Evolutionary conservation across 2,888 invertebrate genomes (phyloP).

Genomic region (Synanthedon myopaeformis): DNA sequence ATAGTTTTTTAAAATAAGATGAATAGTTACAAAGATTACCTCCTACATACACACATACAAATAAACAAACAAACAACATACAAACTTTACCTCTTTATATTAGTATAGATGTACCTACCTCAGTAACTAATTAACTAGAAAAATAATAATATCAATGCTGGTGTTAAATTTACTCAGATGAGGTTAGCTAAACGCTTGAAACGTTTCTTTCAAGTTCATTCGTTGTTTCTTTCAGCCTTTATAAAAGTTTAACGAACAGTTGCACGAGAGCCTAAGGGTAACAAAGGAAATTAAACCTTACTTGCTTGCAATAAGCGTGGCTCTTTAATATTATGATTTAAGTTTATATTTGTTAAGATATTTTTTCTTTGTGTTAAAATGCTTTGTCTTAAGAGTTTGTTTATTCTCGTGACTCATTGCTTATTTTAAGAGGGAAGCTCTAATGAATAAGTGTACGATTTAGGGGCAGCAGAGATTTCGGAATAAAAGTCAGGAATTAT

Average conservation of each 20-base stretch:
- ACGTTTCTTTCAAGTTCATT: not conserved
- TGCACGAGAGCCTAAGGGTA: not conserved
- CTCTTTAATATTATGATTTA: not conserved
- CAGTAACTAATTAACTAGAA: no score
- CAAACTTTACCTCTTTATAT: no score
- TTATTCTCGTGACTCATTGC: slow-evolving; percentile 10
- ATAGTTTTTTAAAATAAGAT: no score
- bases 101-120: no score
- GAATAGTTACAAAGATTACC: no score
- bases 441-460: slow-evolving; percentile 30
- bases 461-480: slow-evolving; percentile 13
- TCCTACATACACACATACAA: no score
- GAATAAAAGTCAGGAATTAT: slow-evolving; percentile 15
- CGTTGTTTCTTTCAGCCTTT: not conserved
- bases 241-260: not conserved
- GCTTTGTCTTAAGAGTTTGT: slow-evolving; percentile 26
- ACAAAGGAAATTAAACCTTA: not conserved
- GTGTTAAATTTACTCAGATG: no score
- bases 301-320: not conserved
- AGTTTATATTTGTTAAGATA: slow-evolving; percentile 4
- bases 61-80: no score
- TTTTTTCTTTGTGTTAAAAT: slow-evolving; percentile 16
- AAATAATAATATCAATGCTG: no score
- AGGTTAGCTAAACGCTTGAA: no score
- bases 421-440: slow-evolving; percentile 7